Base-by-base conservation (phyloP, 2,797 vertebrate genomes). In the Diplodus sargus region DNA sequence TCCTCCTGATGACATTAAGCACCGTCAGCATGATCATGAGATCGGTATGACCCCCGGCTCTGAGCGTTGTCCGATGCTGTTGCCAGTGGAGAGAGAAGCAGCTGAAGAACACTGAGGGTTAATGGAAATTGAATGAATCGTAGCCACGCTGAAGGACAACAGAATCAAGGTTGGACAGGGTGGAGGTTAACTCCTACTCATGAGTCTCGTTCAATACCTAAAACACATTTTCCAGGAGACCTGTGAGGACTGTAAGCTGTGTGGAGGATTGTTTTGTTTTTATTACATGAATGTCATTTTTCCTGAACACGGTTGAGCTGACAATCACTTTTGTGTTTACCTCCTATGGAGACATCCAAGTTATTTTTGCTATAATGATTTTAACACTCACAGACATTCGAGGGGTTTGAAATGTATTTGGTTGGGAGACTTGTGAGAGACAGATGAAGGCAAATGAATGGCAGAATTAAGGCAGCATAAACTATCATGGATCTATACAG, bases 51-150 rank as follows among this genome's bases (percentile, higher is more conserved):
- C 25, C 52, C 42, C n/a, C 57, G 20, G 69, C 13, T 76, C 15
- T 17, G 1, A 23, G 51, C 57, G 48, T 67, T n/a, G 17, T 34
- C n/a, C 22, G 18, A 39, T n/a, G 18, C 61, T 79, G 47, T 52
- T 82, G 76, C 82, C 48, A 76, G 47, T 16, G 15, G 34, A 49
- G 34, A 61, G 53, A 43, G 2, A 34, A 42, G 61, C 47, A 34
- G 28, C 28, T 71, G 34, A 70, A 63, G 22, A 81, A 71, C 28
- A 52, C 7, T 25, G 58, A 49, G 28, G 57, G 71, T 22, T 49
- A 56, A 34, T 59, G 78, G 51, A 70, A 77, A 84, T 63, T 64
- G 39, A 82, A 72, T 28, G 16, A 77, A 70, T 42, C 22, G 4
- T 30, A 54, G 60, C 9, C 30, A 42, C 39, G 20, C 14, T n/a